A percentile compares a stretch with the other conserved stretches of the same genome.
These are phyloP conservation scores for Solea senegalensis DNA, from an alignment of 2,113 vertebrate genomes.

Conservation along the genomic window DNA sequence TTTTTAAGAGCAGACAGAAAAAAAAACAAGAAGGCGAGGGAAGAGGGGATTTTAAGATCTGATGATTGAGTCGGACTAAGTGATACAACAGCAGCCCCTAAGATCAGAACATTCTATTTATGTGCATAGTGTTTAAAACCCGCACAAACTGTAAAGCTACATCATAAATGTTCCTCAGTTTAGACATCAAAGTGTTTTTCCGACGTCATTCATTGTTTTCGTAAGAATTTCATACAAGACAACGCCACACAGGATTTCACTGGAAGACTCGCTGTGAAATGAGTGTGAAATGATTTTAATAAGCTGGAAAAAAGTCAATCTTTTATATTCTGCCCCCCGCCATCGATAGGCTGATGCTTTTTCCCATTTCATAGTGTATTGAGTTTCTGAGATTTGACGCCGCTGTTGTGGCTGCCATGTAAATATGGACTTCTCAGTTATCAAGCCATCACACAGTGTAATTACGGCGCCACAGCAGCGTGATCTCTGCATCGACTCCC, in stretches of 20 bases:
- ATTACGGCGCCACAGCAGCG: slow-evolving; percentile 28
- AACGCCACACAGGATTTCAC: slow-evolving; percentile 33
- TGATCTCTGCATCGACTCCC: slow-evolving; percentile 26
- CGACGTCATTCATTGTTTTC: background rate
- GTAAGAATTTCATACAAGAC: background rate
- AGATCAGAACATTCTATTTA: background rate
- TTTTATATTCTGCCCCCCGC: slow-evolving; percentile 25
- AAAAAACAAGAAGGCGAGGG: slow-evolving; percentile 12
- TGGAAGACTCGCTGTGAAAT: slow-evolving; percentile 29
- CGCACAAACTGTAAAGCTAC: background rate
- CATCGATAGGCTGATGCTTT: slow-evolving; percentile 5
- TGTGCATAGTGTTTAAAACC: background rate
- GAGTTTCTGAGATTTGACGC: background rate
- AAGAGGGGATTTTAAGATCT: slow-evolving; percentile 22
- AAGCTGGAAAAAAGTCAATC: slow-evolving; percentile 2
- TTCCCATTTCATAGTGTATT: slow-evolving; percentile 9
- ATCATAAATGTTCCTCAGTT: background rate
- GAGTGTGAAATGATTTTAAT: slow-evolving; percentile 38
- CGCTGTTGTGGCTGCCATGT: slow-evolving; percentile 6
- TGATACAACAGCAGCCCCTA: background rate
- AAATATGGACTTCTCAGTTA: slow-evolving; percentile 7
- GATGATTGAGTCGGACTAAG: slow-evolving; percentile 5
- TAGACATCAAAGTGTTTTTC: background rate
- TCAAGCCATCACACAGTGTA: slow-evolving; percentile 2
- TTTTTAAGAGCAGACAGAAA: slow-evolving; percentile 11